phyloP scores from a whole-genome alignment of 2,797 vertebrate genomes.

The Mionectes olivaceus region DNA sequence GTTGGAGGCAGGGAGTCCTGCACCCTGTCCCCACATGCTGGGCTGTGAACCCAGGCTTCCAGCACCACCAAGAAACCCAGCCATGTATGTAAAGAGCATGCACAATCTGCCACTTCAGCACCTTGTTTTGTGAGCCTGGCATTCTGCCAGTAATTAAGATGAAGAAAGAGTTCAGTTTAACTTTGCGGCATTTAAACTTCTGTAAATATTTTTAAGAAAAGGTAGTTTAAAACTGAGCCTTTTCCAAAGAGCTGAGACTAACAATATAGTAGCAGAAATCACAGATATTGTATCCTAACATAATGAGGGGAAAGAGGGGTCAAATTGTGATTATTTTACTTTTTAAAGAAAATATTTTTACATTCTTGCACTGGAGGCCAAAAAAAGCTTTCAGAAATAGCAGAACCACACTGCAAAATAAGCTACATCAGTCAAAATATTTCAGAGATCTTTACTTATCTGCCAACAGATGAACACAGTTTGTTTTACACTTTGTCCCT shows the following conservation, averaged over 20 bases:
- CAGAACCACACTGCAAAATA: neutral
- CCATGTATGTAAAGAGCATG: accelerated
- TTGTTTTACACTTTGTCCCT: neutral
- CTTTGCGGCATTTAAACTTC: neutral
- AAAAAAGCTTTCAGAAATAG: constrained; percentile 21
- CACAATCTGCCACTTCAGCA: neutral
- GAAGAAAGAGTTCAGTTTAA: neutral
- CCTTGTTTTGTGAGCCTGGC: neutral
- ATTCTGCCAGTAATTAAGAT: neutral
- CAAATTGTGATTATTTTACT: neutral
- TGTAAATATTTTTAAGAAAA: neutral
- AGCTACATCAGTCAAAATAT: neutral
- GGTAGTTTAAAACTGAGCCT: neutral
- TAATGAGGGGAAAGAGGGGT: neutral
- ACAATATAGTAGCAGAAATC: neutral
- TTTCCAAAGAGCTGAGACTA: neutral
- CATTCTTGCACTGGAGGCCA: neutral
- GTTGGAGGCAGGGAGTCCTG: neutral
- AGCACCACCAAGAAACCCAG: neutral
- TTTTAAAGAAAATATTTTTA: neutral
- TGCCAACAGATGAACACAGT: neutral
- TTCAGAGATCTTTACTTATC: neutral
- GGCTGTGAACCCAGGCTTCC: neutral
- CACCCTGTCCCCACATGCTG: accelerated
- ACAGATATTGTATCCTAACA: neutral